phyloP scores from a whole-genome alignment of 2,113 vertebrate genomes.

The Lepisosteus osseus region DNA sequence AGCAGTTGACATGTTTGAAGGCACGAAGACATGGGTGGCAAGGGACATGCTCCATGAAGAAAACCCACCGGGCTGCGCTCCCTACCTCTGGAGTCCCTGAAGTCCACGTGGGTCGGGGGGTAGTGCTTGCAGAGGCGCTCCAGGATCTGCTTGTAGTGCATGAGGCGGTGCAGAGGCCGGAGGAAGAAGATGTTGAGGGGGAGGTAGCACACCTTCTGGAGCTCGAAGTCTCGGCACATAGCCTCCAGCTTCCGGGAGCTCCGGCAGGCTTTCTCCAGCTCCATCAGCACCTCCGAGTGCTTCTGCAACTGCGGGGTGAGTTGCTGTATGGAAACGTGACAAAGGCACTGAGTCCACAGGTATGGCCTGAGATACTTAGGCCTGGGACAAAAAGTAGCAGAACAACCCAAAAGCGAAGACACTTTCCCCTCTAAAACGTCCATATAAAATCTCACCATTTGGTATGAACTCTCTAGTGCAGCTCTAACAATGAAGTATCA shows the following conservation, averaged over 20 bases:
- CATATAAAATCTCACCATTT: too few relatives aligned
- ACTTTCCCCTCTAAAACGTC: too few relatives aligned
- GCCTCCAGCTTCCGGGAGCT: slow-evolving; percentile 76
- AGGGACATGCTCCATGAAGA: too few relatives aligned
- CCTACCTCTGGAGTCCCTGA: slow-evolving; percentile 91
- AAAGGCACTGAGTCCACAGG: background rate
- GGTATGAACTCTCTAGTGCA: too few relatives aligned
- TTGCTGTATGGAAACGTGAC: slow-evolving; percentile 58
- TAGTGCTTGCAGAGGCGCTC: slow-evolving; percentile 94
- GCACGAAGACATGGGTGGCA: too few relatives aligned
- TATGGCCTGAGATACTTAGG: too few relatives aligned
- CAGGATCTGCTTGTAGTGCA: slow-evolving; percentile 96
- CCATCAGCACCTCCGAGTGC: slow-evolving; percentile 81
- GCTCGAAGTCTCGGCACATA: slow-evolving; percentile 89
- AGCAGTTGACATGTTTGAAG: too few relatives aligned
- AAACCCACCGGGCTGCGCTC: background rate
- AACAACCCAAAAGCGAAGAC: too few relatives aligned
- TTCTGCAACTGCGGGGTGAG: slow-evolving; percentile 82
- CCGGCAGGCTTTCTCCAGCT: slow-evolving; percentile 78
- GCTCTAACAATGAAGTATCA: too few relatives aligned
- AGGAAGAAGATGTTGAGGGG: slow-evolving; percentile 93
- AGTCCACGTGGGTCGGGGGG: slow-evolving; percentile 79
- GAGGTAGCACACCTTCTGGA: slow-evolving; percentile 95
- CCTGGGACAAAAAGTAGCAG: too few relatives aligned
- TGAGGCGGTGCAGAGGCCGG: slow-evolving; percentile 88